A percentile compares a stretch with the other conserved stretches of the same genome.
Evolutionary conservation across 2,797 vertebrate species (phyloP).

Genomic region (Lithobates sylvaticus): DNA sequence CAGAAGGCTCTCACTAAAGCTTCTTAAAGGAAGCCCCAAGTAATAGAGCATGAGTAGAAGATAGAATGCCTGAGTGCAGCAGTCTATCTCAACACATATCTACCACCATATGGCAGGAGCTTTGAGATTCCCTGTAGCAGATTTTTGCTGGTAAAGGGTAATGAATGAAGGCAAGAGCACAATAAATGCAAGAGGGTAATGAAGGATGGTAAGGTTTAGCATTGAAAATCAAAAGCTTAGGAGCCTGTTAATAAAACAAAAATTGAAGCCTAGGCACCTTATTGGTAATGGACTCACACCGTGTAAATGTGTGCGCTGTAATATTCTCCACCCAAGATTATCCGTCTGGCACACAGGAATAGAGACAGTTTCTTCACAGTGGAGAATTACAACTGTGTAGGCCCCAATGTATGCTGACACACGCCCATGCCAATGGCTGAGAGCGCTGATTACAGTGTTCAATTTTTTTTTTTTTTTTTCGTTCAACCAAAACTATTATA

Average conservation of each 20-base stretch:
- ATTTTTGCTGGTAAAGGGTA: conserved; percentile 48
- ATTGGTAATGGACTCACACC: not conserved
- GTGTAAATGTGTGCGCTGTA: not conserved
- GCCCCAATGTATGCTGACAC: no score
- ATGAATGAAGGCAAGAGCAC: conserved; percentile 36
- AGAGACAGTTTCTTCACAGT: no score
- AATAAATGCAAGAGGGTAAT: conserved; percentile 12
- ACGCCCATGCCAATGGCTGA: no score
- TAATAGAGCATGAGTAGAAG: conserved; percentile 40
- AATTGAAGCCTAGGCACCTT: not conserved
- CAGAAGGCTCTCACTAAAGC: conserved; percentile 6
- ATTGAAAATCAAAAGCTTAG: not conserved
- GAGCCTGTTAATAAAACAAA: not conserved
- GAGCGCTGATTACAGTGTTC: no score
- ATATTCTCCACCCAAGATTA: not conserved
- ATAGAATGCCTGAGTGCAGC: conserved; percentile 34
- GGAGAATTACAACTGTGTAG: no score
- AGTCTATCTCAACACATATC: conserved; percentile 52
- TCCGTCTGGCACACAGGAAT: not conserved
- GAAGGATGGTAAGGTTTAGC: conserved; percentile 3
- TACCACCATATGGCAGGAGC: conserved; percentile 58
- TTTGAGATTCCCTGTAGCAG: conserved; percentile 58
- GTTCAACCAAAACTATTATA: no score
- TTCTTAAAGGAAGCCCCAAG: conserved; percentile 35
- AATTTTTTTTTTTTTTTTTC: no score